Base-by-base conservation (phyloP, 2,888 invertebrate species). In the Drosophila melanosoma region DNA sequence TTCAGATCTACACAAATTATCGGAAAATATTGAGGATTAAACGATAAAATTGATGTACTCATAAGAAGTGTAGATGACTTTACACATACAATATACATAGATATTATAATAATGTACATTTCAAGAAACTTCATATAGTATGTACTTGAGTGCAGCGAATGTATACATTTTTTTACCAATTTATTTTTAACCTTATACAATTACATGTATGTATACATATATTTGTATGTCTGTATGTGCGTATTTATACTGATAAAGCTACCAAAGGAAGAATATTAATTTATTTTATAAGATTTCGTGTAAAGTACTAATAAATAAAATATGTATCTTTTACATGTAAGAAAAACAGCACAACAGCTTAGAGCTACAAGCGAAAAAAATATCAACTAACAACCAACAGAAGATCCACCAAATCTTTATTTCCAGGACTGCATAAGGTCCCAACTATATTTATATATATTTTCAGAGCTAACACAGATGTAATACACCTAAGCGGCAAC, bases 1-100 rank as follows among this genome's bases (percentile, higher is more conserved):
- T 92, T 96, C 97, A 79, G 97, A 97, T 93, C 95, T 97, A 83
- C 97, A 97, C 94, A 96, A 96, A 93, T 94, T 97, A 77, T 92
- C 93, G 67, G 87, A 87, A 71, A 81, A 72, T 75, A 76, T 69
- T 71, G 80, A 71, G 68, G 90, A 87, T 78, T 87, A 90, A 89
- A 74, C 60, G 73, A 67, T 56, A 38, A 62, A 61, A 59, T 81
- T 36, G 52, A 59, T 79, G 42, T 59, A 72, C 64, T 69, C 65
- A 68, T 66, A 74, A 60, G 64, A 70, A 71, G 67, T 53, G 68
- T 63, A 68, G 64, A 62, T 38, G 59, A 62, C 69, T 85, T 73
- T 79, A 85, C 69, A 81, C 63, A 78, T 70, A 60, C 70, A 76
- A 72, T 40, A 56, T 32, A 52, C 52, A 79, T 79, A 79, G 77